Conservation (phyloP, 1,140 invertebrate genomes). For the Caerostris darwini region DNA sequence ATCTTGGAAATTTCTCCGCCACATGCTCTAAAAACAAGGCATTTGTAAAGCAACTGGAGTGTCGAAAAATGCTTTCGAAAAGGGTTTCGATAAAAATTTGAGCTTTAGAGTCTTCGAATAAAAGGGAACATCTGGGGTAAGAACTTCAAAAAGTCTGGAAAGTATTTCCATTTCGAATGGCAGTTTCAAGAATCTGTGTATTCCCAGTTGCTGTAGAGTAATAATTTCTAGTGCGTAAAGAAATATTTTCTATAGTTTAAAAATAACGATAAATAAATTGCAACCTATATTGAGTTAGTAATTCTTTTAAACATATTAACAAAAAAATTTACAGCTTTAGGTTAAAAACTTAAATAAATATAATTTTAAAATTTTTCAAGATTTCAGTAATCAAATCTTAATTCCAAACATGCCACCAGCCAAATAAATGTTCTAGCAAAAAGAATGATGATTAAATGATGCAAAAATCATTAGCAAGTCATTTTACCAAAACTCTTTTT, state of each 20-base stretch:
- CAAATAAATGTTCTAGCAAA: too few species aligned
- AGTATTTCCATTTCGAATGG: background rate
- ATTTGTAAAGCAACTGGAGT: constrained; percentile 58
- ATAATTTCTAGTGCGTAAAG: background rate
- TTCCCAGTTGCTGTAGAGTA: background rate
- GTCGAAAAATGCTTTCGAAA: constrained; percentile 24
- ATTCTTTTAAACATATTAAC: too few species aligned
- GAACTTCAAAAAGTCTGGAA: background rate
- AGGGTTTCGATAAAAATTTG: constrained; percentile 47
- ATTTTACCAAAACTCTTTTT: too few species aligned
- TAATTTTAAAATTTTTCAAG: too few species aligned
- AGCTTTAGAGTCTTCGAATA: background rate
- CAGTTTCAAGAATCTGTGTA: background rate
- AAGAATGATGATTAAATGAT: too few species aligned
- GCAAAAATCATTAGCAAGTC: too few species aligned
- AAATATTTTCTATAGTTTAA: background rate
- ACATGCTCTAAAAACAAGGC: constrained; percentile 55
- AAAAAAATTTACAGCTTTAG: too few species aligned
- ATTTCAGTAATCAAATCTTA: too few species aligned
- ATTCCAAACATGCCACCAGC: too few species aligned
- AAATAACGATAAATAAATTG: background rate
- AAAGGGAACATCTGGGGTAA: background rate
- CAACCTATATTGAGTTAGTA: too few species aligned
- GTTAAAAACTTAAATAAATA: too few species aligned
- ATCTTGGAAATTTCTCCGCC: constrained; percentile 53